Evolutionary conservation across 1,140 invertebrate species (phyloP), one percentile per base, ranked within the genome.

Genomic region (Drosophila fuyamai): DNA sequence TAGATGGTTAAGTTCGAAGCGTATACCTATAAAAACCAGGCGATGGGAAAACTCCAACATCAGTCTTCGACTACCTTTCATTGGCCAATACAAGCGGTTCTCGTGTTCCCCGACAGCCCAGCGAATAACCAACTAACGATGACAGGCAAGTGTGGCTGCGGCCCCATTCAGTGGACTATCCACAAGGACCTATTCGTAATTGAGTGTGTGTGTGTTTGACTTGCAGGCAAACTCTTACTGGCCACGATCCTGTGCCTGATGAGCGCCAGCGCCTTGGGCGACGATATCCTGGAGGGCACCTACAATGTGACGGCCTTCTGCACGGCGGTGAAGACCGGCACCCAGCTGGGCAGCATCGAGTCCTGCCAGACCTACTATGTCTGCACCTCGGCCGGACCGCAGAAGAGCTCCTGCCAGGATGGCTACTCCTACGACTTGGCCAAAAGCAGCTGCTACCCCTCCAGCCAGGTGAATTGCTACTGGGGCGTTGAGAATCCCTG

Each of bases 291-390:
- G 13, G 83, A 88, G 51, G 84, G 84, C 32, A 76, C 48, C 48
- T 88, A 89, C 50, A 88, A 88, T 53, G 83, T 88, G 12, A 88
- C 84, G 4, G 58, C 60, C 14, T 55, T 73, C 13, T 88, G 83
- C 16, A 55, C 80, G 4, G 1, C 50, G 1, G 63, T 83, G 0
- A 51, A 46, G 6, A 6, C 32, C 4, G 76, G 73, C n/a, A 83
- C 67, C 6, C 18, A 47, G 4, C 35, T 88, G 29, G 83, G 76
- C 32, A 83, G 83, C 57, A 58, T 77, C 9, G 8, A 12, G 2
- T 74, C 79, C 41, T 88, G 83, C 29, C 40, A 66, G 16, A 67
- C 74, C 35, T 88, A 83, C 46, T 88, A 88, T 23, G 43, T 38
- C 7, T 88, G 83, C 50, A 29, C 50, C 0, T 0, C 13, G 0